A percentile compares a stretch with the other conserved stretches of the same genome.
Conservation (phyloP, 64 coral and sea anemone genomes). For the Porites lutea region DNA sequence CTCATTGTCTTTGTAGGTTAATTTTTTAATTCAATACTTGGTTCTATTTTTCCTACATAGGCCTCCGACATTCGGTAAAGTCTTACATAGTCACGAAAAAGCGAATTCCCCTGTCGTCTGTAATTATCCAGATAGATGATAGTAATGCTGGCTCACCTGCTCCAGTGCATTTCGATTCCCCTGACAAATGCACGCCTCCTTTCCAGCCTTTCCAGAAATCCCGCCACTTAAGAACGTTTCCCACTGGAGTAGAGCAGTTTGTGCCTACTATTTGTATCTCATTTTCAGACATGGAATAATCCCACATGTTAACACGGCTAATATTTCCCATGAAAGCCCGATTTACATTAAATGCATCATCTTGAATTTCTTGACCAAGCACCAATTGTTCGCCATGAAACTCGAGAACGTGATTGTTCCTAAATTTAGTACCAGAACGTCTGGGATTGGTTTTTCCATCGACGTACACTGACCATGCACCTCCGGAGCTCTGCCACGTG, state of each 20-base stretch:
- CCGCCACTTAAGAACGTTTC: conserved; percentile 1
- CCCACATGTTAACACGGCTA: neutral
- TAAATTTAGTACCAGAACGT: neutral
- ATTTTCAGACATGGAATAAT: neutral
- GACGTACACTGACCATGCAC: neutral
- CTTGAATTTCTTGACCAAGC: neutral
- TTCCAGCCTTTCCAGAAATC: neutral
- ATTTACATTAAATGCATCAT: neutral
- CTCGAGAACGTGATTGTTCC: neutral
- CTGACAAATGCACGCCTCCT: neutral
- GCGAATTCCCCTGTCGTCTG: too few relatives aligned
- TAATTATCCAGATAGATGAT: too few relatives aligned
- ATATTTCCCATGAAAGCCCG: neutral
- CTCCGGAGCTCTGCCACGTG: neutral
- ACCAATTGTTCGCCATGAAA: neutral
- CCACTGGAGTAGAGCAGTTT: neutral
- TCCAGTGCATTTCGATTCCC: neutral
- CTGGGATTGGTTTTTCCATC: conserved; percentile 12
- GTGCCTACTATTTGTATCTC: neutral
- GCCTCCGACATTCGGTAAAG: too few relatives aligned
- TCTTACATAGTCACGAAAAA: too few relatives aligned
- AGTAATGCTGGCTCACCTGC: neutral
- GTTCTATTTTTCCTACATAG: too few relatives aligned
- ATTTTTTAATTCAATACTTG: too few relatives aligned
- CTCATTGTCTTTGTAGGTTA: too few relatives aligned